phyloP scores from a whole-genome alignment of 2,888 invertebrate species.

The Stenolophus ochropezus region DNA sequence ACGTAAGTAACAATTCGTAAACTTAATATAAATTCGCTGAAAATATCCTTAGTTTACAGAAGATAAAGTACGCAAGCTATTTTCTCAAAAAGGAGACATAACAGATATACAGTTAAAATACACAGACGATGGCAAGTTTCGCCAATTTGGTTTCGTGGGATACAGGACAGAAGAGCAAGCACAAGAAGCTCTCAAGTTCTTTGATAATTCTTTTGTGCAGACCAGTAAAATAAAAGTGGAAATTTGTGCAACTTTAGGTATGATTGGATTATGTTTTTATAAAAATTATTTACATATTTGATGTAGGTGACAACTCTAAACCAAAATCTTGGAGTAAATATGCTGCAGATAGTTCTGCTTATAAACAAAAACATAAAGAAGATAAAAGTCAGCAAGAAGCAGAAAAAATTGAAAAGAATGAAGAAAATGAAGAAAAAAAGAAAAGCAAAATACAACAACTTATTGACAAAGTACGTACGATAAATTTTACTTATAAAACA shows the following conservation, averaged over 20 bases:
- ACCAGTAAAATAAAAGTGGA: conserved; percentile 89
- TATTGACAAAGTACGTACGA: conserved; percentile 77
- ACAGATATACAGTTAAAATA: conserved; percentile 97
- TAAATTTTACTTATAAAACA: conserved; percentile 19
- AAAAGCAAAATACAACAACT: conserved; percentile 79
- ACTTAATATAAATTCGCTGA: not conserved
- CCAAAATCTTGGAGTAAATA: conserved; percentile 96
- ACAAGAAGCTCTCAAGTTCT: conserved; percentile 82
- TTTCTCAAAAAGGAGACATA: conserved; percentile 87
- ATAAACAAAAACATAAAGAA: conserved; percentile 75
- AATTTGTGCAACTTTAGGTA: conserved; percentile 80
- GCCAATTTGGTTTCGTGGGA: conserved; percentile 96
- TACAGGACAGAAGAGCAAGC: conserved; percentile 89
- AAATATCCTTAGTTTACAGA: conserved; percentile 80
- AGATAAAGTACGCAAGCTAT: conserved; percentile 83
- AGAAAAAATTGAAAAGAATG: conserved; percentile 66
- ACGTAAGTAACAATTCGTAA: conserved; percentile 75
- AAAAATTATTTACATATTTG: conserved; percentile 27
- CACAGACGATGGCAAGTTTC: conserved; percentile 92
- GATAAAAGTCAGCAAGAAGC: conserved; percentile 65
- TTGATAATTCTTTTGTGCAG: conserved; percentile 89
- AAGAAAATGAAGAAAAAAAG: conserved; percentile 68
- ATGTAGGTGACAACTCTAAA: conserved; percentile 79
- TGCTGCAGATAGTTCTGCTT: conserved; percentile 84
- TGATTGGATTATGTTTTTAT: conserved; percentile 62